Evolutionary conservation across 2,113 vertebrate species (phyloP), one percentile per base, ranked within the genome.

Genomic region (Brienomyrus brachyistius): DNA sequence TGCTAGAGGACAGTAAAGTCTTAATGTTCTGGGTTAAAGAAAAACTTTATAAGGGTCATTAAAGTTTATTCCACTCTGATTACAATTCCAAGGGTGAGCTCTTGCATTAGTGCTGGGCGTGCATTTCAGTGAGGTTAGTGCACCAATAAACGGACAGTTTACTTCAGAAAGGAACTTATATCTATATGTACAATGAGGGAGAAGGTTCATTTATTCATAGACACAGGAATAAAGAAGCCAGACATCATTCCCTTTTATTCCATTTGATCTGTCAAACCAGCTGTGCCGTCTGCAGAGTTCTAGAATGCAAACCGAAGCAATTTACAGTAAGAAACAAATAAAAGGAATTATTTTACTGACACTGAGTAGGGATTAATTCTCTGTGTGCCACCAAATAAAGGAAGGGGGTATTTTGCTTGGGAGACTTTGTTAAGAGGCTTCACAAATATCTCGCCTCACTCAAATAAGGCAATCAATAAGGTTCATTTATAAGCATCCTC

Each of bases 401-500:
- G 19, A 82, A 17, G 15, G 17, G 77, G 17, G 45, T 13, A 23
- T 23, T 45, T 84, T 84, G 45, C 19, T 48, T 23, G 8, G 45
- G 43, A 10, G 8, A 45, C 35, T 23, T 47, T 23, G 43, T 40
- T 43, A 35, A 45, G 50, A 52, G 23, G 27, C 84, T 54, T 52
- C 15, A 52, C 27, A 86, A 86, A 51, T 45, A 47, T 52, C 31
- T 23, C 13, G 43, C n/a, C 43, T 59, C n/a, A 88, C 31, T 88
- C 19, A 40, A 23, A 54, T 9, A 27, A 66, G 59, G 23, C 59
- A 62, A 47, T 66, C 56, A 66, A 47, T 88, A 88, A 47, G 56
- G 6, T n/a, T 88, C 59, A 88, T 66, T 88, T 88, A 88, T 70
- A 70, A 66, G 45, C 43, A 7, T 70, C 62, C 87, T 66, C 35